phyloP scores from a whole-genome alignment of 2,888 invertebrate genomes.

The Netelia virgata region DNA sequence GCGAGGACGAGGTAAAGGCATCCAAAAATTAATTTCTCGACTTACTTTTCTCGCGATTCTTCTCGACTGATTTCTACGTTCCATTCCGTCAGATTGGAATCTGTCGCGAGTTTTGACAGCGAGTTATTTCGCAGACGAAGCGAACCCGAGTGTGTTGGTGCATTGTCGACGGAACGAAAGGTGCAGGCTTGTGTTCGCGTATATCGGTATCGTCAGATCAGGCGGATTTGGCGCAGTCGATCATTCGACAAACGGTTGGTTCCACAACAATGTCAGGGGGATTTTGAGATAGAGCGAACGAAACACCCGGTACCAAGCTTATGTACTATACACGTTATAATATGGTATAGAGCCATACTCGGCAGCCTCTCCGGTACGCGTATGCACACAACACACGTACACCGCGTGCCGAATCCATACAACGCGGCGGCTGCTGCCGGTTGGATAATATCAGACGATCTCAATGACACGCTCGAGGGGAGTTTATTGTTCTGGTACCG shows the following conservation, averaged over 20 bases:
- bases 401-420: conserved; percentile 71
- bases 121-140: background rate
- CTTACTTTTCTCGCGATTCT: conserved; percentile 13
- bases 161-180: conserved; percentile 18
- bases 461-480: conserved; percentile 76
- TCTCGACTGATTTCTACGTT: background rate
- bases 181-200: conserved; percentile 32
- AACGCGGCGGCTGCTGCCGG: conserved; percentile 61
- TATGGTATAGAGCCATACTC: conserved; percentile 44
- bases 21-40: background rate
- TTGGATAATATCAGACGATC: conserved; percentile 75
- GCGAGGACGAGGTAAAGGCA: background rate
- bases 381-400: conserved; percentile 43
- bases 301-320: conserved; percentile 66
- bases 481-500: conserved; percentile 73
- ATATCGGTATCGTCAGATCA: conserved; percentile 54
- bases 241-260: conserved; percentile 59
- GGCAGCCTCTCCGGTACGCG: conserved; percentile 29
- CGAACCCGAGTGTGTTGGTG: background rate
- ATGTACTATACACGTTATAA: conserved; percentile 34
- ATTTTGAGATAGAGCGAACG: conserved; percentile 58
- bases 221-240: conserved; percentile 55
- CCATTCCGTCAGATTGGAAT: conserved; percentile 7
- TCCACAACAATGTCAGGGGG: conserved; percentile 57
- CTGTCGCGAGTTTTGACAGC: background rate